These are phyloP conservation scores for Taenaris catops DNA, from an alignment of 2,888 invertebrate genomes.

Conservation along the genomic window DNA sequence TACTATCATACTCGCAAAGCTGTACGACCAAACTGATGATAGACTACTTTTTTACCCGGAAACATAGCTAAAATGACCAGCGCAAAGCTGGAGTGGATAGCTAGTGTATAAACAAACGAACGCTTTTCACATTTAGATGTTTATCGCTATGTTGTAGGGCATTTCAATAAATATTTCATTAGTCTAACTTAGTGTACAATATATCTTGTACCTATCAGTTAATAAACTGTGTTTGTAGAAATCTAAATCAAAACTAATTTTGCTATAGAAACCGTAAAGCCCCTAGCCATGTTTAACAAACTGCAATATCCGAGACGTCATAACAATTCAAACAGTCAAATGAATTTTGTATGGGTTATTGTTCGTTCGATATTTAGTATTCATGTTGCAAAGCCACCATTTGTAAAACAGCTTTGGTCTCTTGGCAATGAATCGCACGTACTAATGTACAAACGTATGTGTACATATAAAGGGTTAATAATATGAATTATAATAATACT, in stretches of 20 bases:
- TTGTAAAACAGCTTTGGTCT: constrained; percentile 10
- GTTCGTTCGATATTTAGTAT: constrained; percentile 15
- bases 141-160: too few species aligned
- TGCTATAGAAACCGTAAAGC: background rate
- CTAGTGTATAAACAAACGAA: too few species aligned
- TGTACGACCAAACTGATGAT: too few species aligned
- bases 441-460: constrained; percentile 1
- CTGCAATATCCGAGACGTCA: constrained; percentile 10
- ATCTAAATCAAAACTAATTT: background rate
- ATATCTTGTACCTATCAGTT: too few species aligned
- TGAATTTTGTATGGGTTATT: constrained; percentile 14
- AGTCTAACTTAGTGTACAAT: too few species aligned
- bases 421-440: constrained; percentile 9
- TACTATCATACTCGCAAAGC: too few species aligned
- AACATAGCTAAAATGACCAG: too few species aligned
- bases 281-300: constrained; percentile 6
- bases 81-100: too few species aligned
- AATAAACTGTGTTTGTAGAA: background rate
- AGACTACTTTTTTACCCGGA: too few species aligned
- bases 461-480: background rate
- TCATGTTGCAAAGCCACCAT: constrained; percentile 10
- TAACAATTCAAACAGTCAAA: constrained; percentile 7
- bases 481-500: too few species aligned
- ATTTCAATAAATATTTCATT: too few species aligned
- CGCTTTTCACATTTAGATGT: too few species aligned